phyloP scores from a whole-genome alignment of 2,888 invertebrate species.

The Metacarcinus magister region DNA sequence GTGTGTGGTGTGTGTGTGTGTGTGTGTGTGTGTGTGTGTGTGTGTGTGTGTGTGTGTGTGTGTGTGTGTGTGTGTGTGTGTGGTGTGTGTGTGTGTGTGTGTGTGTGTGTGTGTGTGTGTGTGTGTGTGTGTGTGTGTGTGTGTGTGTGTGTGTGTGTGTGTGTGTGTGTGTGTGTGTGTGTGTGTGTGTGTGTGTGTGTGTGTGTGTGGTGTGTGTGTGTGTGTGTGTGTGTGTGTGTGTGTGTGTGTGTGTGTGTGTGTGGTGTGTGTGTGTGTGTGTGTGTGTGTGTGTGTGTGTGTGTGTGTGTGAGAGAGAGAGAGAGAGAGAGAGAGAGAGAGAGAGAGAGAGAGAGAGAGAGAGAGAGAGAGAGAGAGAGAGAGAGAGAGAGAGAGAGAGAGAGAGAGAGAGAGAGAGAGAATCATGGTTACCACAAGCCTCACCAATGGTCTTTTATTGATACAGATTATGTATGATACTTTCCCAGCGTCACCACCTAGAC shows the following conservation, averaged over 20 bases:
- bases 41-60: slow-evolving; percentile 55
- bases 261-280: neutral
- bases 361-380: slow-evolving; percentile 26
- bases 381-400: slow-evolving; percentile 26
- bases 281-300: too few species aligned
- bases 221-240: slow-evolving; percentile 16
- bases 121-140: neutral
- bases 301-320: neutral
- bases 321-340: slow-evolving; percentile 26
- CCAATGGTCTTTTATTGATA: too few species aligned
- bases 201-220: slow-evolving; percentile 57
- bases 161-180: too few species aligned
- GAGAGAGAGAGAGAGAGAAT: slow-evolving; percentile 7
- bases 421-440: too few species aligned
- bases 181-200: slow-evolving; percentile 52
- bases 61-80: slow-evolving; percentile 57
- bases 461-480: neutral
- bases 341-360: slow-evolving; percentile 26
- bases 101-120: neutral
- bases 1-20: too few species aligned
- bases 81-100: neutral
- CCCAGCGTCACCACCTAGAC: neutral
- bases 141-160: too few species aligned
- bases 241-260: neutral
- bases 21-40: neutral